Evolutionary conservation across 2,113 vertebrate genomes (phyloP), one percentile per base, ranked within the genome.

Genomic region (Lepisosteus osseus): DNA sequence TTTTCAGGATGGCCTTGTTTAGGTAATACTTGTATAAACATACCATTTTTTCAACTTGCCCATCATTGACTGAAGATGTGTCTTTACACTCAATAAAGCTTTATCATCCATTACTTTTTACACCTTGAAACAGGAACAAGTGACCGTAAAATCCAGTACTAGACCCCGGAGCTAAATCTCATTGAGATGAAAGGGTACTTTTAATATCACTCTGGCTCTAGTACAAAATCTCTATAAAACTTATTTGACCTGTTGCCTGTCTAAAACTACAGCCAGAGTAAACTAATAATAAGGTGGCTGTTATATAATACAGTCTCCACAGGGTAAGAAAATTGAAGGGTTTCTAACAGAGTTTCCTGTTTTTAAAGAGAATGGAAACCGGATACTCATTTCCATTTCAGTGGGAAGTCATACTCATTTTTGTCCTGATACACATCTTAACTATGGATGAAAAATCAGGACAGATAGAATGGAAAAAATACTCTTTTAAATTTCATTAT

Each of bases 251-350:
- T 59, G 12, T n/a, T 68, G 41, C 44, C 6, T 17, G 29, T 62
- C 8, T 54, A 62, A 15, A 43, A 8, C 47, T 15, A 45, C 11
- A 68, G 65, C 65, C 57, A 73, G 62, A 61, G 64, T 72, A 56
- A 54, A 15, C 56, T 13, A 67, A 68, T 68, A 57, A 40, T 64
- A 67, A 42, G 41, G 3, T 41, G 55, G 7, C 11, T 43, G 45
- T 14, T 41, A 57, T 45, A 17, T 61, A 68, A 67, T 59, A n/a
- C 42, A 13, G 11, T 68, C 44, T 51, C 55, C 6, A n/a, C 14
- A 3, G 54, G 13, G 40, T 42, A 57, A 59, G 5, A 13, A 13
- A 59, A 59, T 56, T 56, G 67, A n/a, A 66, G 67, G 29, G 43
- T 66, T 67, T 41, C 40, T 54, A 40, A 54, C 14, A 55, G 7